Evolutionary conservation across 2,888 invertebrate genomes (phyloP).

Genomic region (Heliconius aoede): DNA sequence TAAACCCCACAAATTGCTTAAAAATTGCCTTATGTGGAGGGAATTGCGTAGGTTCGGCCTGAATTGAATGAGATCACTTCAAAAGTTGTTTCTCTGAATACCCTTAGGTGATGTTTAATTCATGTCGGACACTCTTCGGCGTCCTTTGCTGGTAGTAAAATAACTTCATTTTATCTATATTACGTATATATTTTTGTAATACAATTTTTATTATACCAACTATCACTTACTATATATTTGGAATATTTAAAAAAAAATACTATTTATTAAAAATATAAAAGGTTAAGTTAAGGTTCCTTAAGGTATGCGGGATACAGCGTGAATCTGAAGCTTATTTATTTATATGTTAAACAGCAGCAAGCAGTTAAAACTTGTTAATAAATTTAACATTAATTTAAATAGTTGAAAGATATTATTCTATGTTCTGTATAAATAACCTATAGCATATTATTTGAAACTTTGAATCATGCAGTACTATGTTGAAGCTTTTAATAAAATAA

Average conservation of each 20-base stretch:
- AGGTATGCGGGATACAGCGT: too few species aligned
- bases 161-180: conserved; percentile 63
- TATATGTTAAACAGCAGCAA: too few species aligned
- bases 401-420: neutral
- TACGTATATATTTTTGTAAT: neutral
- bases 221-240: too few species aligned
- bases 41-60: conserved; percentile 50
- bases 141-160: conserved; percentile 64
- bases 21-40: conserved; percentile 47
- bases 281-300: too few species aligned
- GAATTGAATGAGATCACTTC: conserved; percentile 55
- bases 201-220: too few species aligned
- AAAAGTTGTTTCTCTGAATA: conserved; percentile 57
- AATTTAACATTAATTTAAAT: conserved; percentile 21
- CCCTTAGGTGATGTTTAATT: conserved; percentile 72
- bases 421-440: neutral
- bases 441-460: neutral
- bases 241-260: neutral
- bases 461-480: neutral
- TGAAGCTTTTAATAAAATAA: neutral
- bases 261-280: too few species aligned
- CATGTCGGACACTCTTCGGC: conserved; percentile 63
- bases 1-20: conserved; percentile 43
- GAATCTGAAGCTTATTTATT: too few species aligned
- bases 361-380: neutral